These are phyloP conservation scores for Siderastrea siderea DNA, from an alignment of 92 coral and sea anemone genomes.

Conservation along the genomic window DNA sequence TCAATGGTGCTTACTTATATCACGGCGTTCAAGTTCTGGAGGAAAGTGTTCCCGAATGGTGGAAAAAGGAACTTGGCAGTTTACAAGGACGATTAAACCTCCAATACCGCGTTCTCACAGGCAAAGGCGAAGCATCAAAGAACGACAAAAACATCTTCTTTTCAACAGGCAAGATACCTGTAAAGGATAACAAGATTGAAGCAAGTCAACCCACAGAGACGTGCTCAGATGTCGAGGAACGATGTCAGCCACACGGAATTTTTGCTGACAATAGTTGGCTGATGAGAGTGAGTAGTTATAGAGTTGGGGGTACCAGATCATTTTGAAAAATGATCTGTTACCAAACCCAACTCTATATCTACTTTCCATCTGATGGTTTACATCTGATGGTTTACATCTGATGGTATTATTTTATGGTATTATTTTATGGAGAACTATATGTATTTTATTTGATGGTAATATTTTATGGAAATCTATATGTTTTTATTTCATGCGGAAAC, in stretches of 20 bases:
- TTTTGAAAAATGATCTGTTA: too few relatives aligned
- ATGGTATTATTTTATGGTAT: too few relatives aligned
- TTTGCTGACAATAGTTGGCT: neutral
- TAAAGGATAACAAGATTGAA: too few relatives aligned
- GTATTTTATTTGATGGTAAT: too few relatives aligned
- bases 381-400: too few relatives aligned
- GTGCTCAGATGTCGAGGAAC: too few relatives aligned
- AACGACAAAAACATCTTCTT: neutral
- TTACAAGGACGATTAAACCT: constrained; percentile 1
- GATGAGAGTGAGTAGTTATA: neutral
- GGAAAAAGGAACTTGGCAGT: constrained; percentile 6
- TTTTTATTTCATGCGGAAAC: too few relatives aligned
- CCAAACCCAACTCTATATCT: too few relatives aligned
- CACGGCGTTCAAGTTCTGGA: constrained; percentile 15
- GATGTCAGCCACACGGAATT: neutral
- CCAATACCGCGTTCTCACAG: constrained; percentile 8
- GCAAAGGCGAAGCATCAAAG: neutral
- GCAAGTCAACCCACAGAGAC: neutral
- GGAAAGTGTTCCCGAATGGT: neutral
- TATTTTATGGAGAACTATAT: too few relatives aligned
- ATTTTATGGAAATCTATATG: too few relatives aligned
- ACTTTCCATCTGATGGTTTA: too few relatives aligned
- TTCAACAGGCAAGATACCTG: neutral
- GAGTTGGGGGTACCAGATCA: too few relatives aligned
- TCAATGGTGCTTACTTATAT: neutral